These are phyloP conservation scores for Hydrozoanthus gracilis DNA, from an alignment of 92 coral and sea anemone genomes.

Conservation along the genomic window DNA sequence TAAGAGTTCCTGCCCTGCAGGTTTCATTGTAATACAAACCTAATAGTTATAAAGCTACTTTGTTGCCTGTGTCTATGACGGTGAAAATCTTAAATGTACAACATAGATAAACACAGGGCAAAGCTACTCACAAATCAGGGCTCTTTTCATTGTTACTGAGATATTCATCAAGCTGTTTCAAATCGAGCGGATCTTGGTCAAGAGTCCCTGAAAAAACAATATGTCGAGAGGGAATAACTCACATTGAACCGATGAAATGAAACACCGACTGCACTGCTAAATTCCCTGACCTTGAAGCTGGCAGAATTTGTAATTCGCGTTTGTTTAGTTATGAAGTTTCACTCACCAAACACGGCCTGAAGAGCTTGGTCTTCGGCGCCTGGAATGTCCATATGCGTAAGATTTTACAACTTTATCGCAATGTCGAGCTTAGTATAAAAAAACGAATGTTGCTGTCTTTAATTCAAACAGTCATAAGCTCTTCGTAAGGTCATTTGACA, in stretches of 20 bases:
- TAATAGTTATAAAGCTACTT: constrained; percentile 8
- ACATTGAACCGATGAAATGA: constrained; percentile 14
- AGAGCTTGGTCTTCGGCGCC: constrained; percentile 23
- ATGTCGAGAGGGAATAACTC: too few species aligned
- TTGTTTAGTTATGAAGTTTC: background rate
- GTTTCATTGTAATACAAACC: constrained; percentile 26
- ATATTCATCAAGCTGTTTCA: constrained; percentile 36
- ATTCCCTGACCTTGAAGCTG: background rate
- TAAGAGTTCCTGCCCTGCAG: background rate
- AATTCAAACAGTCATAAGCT: constrained; percentile 13
- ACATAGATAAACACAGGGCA: background rate
- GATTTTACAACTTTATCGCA: background rate
- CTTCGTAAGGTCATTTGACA: constrained; percentile 20
- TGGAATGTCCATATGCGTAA: constrained; percentile 9
- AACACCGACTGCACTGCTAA: background rate
- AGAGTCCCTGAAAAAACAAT: constrained; percentile 11
- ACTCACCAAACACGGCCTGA: constrained; percentile 36
- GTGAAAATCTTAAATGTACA: background rate
- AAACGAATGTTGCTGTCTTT: background rate
- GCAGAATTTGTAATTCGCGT: background rate
- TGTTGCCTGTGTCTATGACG: background rate
- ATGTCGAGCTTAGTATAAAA: background rate
- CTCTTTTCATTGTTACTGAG: constrained; percentile 29
- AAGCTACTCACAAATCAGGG: constrained; percentile 15
- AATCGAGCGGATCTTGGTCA: constrained; percentile 23